Evolutionary conservation across 92 coral and sea anemone genomes (phyloP).

Genomic region (Zoanthus sansibaricus): DNA sequence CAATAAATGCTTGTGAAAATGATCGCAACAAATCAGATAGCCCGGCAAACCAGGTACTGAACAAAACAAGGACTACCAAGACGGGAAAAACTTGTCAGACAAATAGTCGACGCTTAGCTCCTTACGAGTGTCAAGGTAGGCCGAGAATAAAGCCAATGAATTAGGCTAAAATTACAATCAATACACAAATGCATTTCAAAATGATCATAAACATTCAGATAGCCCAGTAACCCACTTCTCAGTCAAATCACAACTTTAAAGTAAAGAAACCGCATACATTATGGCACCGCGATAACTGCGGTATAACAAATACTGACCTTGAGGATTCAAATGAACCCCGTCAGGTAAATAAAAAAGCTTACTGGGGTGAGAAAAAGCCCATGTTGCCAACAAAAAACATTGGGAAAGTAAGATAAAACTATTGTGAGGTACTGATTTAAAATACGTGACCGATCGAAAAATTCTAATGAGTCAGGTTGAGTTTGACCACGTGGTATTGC

Average conservation of each 20-base stretch:
- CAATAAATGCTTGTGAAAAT: not conserved
- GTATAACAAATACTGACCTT: no score
- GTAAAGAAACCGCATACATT: no score
- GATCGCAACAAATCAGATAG: not conserved
- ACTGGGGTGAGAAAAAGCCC: no score
- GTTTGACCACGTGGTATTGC: no score
- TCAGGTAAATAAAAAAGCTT: no score
- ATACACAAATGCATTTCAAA: not conserved
- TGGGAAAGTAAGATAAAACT: no score
- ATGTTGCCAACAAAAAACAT: no score
- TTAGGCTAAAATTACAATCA: not conserved
- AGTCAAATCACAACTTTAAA: not conserved
- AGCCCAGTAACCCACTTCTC: not conserved
- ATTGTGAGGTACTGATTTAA: no score
- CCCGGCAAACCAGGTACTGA: conserved; percentile 4
- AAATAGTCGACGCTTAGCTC: conserved; percentile 21
- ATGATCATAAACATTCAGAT: not conserved
- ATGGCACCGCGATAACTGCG: no score
- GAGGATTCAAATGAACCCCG: no score
- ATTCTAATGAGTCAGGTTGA: no score
- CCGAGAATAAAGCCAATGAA: not conserved
- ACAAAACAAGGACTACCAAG: conserved; percentile 14
- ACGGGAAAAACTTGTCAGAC: conserved; percentile 52
- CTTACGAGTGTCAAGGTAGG: conserved; percentile 31
- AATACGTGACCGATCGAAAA: no score